Evolutionary conservation across 2,797 vertebrate species (phyloP), one percentile per base, ranked within the genome.

Genomic region (Neosalanx taihuensis): DNA sequence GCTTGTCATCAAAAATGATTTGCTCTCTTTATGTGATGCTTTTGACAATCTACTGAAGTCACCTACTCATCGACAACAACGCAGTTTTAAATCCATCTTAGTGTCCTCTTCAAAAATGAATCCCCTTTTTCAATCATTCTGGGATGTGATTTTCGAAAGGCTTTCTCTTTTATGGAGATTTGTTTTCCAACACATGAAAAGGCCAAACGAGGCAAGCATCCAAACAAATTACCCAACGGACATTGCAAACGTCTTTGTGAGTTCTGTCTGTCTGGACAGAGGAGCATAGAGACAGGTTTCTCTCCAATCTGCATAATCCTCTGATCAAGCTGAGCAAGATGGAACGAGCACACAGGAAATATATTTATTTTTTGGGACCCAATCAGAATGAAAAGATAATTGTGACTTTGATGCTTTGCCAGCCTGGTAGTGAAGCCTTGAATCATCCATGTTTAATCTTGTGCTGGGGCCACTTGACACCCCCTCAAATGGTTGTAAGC

Each of bases 311-410:
- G 12, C 41, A 46, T 41, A 67, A 64, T 59, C 64, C 71, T 37
- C 46, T 60, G 64, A 60, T 51, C 64, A 61, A 33, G 56, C 23
- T 41, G 23, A 30, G 23, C 23, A 26, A 26, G 20, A 71, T 23
- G n/a, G 33, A 59, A 57, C 18, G 13, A 26, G 30, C 20, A 60
- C 59, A 60, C 26, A 53, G 29, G 35, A 53, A 56, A 72, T 18
- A 65, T 37, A 29, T 29, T 51, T 29, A 46, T 41, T 23, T 15
- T 12, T 64, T 5, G n/a, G 15, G 12, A 57, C 41, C 41, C 64
- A 71, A 35, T 56, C 51, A 30, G 71, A 46, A 71, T 58, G 30
- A 70, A 64, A 66, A 72, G 70, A 63, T 72, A 68, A 63, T 72
- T 68, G 49, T 46, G 58, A 68, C 64, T 68, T 76, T 68, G 70